phyloP scores from a whole-genome alignment of 1,140 invertebrate species.

The Hypsibius dujardini region DNA sequence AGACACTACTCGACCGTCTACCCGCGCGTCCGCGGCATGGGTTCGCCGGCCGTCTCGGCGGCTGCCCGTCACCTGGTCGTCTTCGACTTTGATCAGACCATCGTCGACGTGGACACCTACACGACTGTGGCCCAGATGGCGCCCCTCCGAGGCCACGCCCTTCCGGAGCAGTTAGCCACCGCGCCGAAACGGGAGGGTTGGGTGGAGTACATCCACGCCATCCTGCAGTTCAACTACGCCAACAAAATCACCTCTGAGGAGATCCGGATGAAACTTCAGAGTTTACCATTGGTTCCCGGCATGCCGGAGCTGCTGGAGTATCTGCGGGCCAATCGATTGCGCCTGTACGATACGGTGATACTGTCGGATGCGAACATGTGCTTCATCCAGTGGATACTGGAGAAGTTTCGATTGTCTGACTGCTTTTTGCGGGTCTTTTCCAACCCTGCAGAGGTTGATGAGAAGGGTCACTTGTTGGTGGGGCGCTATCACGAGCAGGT shows the following conservation, averaged over 20 bases:
- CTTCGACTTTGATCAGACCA: constrained; percentile 3
- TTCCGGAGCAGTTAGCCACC: not conserved
- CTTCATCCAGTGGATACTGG: constrained; percentile 7
- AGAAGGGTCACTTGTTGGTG: too few species aligned
- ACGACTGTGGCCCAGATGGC: not conserved
- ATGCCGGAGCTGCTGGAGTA: not conserved
- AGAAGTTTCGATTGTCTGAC: not conserved
- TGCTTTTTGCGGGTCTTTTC: not conserved
- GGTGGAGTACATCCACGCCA: not conserved
- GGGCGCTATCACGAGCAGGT: too few species aligned
- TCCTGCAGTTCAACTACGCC: not conserved
- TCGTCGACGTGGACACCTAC: not conserved
- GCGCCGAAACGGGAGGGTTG: not conserved
- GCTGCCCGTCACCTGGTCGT: not conserved
- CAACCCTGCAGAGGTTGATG: not conserved
- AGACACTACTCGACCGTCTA: too few species aligned
- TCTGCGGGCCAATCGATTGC: not conserved
- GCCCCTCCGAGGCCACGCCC: not conserved
- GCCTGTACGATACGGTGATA: not conserved
- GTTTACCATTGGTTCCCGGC: not conserved
- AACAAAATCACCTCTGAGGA: not conserved
- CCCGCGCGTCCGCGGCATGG: too few species aligned
- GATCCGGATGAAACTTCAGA: not conserved
- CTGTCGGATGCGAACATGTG: constrained; percentile 12
- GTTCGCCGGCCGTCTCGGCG: too few species aligned